Base-by-base conservation (phyloP, 2,888 invertebrate genomes). In the Chelonus formosanus region DNA sequence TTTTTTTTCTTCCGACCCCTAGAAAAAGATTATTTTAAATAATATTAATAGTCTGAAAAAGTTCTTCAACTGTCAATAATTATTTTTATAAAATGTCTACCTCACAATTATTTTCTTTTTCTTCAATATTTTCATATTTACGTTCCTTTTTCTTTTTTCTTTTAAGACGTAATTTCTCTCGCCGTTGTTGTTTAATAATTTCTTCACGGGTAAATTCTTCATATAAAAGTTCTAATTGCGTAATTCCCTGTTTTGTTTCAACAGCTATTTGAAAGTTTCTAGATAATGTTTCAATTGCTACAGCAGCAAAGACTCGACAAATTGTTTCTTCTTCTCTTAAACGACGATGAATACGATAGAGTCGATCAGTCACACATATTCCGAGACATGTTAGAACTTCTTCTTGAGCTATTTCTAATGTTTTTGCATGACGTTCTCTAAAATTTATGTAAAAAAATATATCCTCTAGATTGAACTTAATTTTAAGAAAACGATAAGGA, bases 371-470 rank as follows among this genome's bases (percentile, higher is more conserved):
- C 78, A 97, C 91, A 84, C 96, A 95, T 84, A 97, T 93, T 7
- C 97, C 97, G 68, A 97, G 89, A 84, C 97, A 97, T 6, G 96
- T 96, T 72, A 97, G 87, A 65, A 97, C 96, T 86, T 97, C 97
- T 85, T 97, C 96, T 85, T 97, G 97, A 75, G 97, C 97, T 72
- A 96, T 95, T 87, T 97, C 97, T 76, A 97, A 85, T n/a, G 97
- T 97, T 86, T 97, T 97, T 5, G 97, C 97, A 83, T 97, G 97
- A 65, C 97, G 89, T 84, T 97, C 97, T 69, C 96, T 80, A 65
- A 58, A 71, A 20, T 20, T 20, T 20, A 20, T 20, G 20, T 71
- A 20, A 52, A 61, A 59, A 48, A 59, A 59, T 40, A 45, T 55
- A 34, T n/a, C n/a, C 6, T 36, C 31, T 35, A 59, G 44, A 20